Evolutionary conservation across 2,888 invertebrate species (phyloP), one percentile per base, ranked within the genome.

Genomic region (Tenthredo mesomela): DNA sequence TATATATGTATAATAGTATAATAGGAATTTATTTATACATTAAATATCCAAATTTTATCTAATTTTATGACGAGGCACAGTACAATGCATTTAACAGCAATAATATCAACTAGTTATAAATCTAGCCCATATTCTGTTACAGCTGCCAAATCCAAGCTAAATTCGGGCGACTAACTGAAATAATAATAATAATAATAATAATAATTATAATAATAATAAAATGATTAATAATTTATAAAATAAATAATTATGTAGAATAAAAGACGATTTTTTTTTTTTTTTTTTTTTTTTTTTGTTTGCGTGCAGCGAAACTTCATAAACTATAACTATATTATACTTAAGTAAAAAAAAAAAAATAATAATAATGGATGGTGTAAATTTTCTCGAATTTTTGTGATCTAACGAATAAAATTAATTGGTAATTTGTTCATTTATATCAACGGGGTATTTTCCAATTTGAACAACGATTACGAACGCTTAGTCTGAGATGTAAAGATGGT

Each of bases 21-120:
- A 47, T 78, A 58, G 54, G 78, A 78, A 58, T 78, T 78, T 58
- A 78, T 78, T 78, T 78, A 78, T 78, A 78, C 78, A 78, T 54
- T 78, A 6, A 54, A 25, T 75, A 75, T 75, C 25, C 37, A 58
- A 78, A 78, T 78, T 78, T 37, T 37, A 29, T 78, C 78, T 78
- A 78, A 78, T 78, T 78, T 78, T 58, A 78, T 58, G 78, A 78
- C 78, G 80, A 80, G 80, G 80, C 80, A 80, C 80, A 65, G 61
- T 80, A 80, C 80, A 61, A 80, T 80, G 61, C 37, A 50, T 77
- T 54, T n/a, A 77, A 77, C 50, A 43, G 54, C 77, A 61, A 37
- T 80, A 78, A 58, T 80, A 37, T 61, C 37, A 21, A 80, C 29
- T 18, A 61, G 40, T 61, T 67, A 33, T 61, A 65, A 80, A 80